phyloP scores from a whole-genome alignment of 2,888 invertebrate species.

The Cephus sareptanus region DNA sequence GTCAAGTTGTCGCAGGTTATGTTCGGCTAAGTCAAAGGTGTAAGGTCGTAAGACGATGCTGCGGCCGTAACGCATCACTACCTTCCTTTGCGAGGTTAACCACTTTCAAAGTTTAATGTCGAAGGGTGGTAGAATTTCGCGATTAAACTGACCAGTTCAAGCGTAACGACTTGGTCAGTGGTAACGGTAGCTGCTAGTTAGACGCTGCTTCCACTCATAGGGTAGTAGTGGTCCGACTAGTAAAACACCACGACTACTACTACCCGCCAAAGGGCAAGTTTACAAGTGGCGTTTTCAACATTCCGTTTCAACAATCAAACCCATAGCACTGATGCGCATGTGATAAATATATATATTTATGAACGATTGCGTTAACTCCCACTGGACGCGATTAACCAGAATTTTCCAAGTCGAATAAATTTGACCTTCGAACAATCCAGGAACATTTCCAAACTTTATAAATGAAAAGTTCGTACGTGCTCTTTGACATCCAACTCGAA shows the following conservation, averaged over 20 bases:
- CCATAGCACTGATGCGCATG: neutral
- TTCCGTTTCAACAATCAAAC: neutral
- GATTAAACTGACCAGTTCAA: slow-evolving; percentile 19
- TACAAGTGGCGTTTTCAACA: neutral
- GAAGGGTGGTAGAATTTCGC: slow-evolving; percentile 16
- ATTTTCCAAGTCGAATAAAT: neutral
- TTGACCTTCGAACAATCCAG: neutral
- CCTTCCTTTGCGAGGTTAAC: slow-evolving; percentile 21
- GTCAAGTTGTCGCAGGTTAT: neutral
- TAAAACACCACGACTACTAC: neutral
- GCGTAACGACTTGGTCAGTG: neutral
- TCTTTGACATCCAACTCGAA: too few relatives aligned
- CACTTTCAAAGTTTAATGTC: slow-evolving; percentile 26
- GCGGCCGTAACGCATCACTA: neutral
- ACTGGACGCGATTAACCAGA: neutral
- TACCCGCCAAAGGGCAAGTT: neutral
- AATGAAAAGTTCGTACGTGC: too few relatives aligned
- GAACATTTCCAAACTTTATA: neutral
- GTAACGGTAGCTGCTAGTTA: neutral
- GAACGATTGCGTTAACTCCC: neutral
- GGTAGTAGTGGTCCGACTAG: neutral
- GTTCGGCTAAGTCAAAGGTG: slow-evolving; percentile 1
- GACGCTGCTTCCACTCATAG: neutral
- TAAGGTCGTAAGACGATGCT: neutral
- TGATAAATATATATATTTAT: too few relatives aligned